Evolutionary conservation across 2,113 vertebrate species (phyloP).

Genomic region (Hemibagrus wyckioides): DNA sequence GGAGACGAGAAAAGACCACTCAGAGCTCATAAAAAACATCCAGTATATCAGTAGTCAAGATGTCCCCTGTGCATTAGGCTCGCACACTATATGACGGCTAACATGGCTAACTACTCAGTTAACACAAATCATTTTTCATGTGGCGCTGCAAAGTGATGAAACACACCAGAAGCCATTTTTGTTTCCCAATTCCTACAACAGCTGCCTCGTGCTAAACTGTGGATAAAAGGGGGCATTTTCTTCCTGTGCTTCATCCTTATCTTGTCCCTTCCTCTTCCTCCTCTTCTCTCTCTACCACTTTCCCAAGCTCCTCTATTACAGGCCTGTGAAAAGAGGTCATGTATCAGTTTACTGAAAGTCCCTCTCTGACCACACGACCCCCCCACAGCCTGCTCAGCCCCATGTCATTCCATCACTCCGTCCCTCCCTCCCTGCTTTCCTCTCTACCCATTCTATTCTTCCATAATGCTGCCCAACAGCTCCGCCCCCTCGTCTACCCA

Average conservation of each 20-base stretch:
- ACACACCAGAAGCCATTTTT: background rate
- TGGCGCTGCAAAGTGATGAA: no score
- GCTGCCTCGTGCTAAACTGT: slow-evolving; percentile 2
- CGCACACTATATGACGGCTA: background rate
- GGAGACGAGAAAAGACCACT: slow-evolving; percentile 25
- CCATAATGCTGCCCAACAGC: slow-evolving; percentile 39
- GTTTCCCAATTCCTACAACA: background rate
- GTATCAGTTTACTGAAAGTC: slow-evolving; percentile 67
- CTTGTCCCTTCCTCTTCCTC: slow-evolving; percentile 36
- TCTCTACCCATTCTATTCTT: slow-evolving; percentile 50
- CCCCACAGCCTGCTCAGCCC: slow-evolving; percentile 40
- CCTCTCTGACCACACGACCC: slow-evolving; percentile 55
- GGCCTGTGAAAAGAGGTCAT: slow-evolving; percentile 62
- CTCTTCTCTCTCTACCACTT: slow-evolving; percentile 47
- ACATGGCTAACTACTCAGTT: background rate
- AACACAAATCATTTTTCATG: background rate
- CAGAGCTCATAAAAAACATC: background rate
- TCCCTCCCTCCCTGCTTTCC: slow-evolving; percentile 46
- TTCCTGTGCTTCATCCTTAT: slow-evolving; percentile 27
- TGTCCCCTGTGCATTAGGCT: background rate
- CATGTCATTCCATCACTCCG: slow-evolving; percentile 68
- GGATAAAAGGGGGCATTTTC: slow-evolving; percentile 17
- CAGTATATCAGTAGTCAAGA: background rate
- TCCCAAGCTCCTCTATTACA: slow-evolving; percentile 65
- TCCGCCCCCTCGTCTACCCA: slow-evolving; percentile 58